phyloP scores from a whole-genome alignment of 2,888 invertebrate species.

The Dryobotodes eremita region DNA sequence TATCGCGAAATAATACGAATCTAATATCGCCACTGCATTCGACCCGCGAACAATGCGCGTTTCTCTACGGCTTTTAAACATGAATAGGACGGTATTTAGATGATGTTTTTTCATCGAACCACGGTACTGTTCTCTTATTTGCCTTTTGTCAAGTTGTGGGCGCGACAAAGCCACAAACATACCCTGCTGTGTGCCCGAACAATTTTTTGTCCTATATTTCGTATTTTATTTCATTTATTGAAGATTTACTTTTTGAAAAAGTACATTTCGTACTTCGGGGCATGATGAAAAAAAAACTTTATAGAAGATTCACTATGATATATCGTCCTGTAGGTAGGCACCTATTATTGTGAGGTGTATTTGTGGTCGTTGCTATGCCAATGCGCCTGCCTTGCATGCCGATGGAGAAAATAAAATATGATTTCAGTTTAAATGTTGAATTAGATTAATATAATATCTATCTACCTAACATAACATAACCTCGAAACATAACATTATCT shows the following conservation, averaged over 20 bases:
- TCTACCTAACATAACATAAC: no score
- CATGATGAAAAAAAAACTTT: conserved; percentile 81
- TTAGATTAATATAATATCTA: not conserved
- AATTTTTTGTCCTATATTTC: conserved; percentile 85
- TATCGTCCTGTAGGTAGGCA: conserved; percentile 82
- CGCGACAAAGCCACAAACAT: conserved; percentile 90
- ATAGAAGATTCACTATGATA: conserved; percentile 87
- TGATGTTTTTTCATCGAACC: conserved; percentile 84
- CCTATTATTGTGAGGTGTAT: conserved; percentile 79
- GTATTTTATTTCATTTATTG: conserved; percentile 89
- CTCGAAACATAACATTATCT: not conserved
- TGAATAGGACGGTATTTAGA: conserved; percentile 89
- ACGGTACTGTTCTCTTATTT: conserved; percentile 89
- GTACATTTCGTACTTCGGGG: conserved; percentile 70
- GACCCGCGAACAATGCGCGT: conserved; percentile 84
- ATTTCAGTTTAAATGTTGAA: not conserved
- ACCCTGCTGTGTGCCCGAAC: conserved; percentile 87
- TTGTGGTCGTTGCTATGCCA: conserved; percentile 77
- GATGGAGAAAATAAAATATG: conserved; percentile 9
- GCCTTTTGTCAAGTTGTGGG: conserved; percentile 89
- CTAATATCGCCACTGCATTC: conserved; percentile 89
- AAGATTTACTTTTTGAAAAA: conserved; percentile 81
- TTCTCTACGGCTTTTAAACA: conserved; percentile 90
- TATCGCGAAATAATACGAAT: conserved; percentile 85
- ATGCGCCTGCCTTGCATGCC: conserved; percentile 43